Evolutionary conservation across 2,888 invertebrate species (phyloP).

Genomic region (Athrips mouffetella): DNA sequence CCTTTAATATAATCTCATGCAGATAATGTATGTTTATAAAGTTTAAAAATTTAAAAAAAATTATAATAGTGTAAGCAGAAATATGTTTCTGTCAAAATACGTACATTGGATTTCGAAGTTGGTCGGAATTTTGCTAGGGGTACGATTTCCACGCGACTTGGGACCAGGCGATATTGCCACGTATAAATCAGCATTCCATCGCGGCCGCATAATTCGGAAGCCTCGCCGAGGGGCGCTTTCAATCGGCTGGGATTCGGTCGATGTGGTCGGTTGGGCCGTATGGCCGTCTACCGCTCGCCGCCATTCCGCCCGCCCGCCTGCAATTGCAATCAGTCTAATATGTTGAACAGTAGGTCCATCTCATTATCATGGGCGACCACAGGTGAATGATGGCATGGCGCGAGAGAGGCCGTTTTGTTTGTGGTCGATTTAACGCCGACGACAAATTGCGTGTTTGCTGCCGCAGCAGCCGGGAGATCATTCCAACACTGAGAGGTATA

Average conservation of each 20-base stretch:
- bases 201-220: slow-evolving; percentile 24
- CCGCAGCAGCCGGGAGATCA: slow-evolving; percentile 65
- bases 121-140: slow-evolving; percentile 7
- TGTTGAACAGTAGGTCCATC: slow-evolving; percentile 74
- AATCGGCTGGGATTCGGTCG: slow-evolving; percentile 50
- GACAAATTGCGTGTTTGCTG: slow-evolving; percentile 76
- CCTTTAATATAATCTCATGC: too few species aligned
- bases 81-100: slow-evolving; percentile 4
- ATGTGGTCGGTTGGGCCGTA: slow-evolving; percentile 36
- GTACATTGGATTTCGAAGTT: slow-evolving; percentile 6
- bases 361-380: slow-evolving; percentile 76
- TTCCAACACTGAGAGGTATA: slow-evolving; percentile 56
- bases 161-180: slow-evolving; percentile 10
- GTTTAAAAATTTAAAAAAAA: too few species aligned
- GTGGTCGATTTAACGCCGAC: slow-evolving; percentile 75
- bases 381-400: slow-evolving; percentile 73
- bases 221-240: slow-evolving; percentile 37
- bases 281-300: slow-evolving; percentile 20
- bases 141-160: slow-evolving; percentile 10
- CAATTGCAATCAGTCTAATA: slow-evolving; percentile 76
- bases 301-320: slow-evolving; percentile 42
- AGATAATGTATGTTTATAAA: too few species aligned
- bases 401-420: slow-evolving; percentile 70
- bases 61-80: neutral
- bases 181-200: slow-evolving; percentile 27